Base-by-base conservation (phyloP, 2,113 vertebrate genomes). In the Paratilapia polleni region DNA sequence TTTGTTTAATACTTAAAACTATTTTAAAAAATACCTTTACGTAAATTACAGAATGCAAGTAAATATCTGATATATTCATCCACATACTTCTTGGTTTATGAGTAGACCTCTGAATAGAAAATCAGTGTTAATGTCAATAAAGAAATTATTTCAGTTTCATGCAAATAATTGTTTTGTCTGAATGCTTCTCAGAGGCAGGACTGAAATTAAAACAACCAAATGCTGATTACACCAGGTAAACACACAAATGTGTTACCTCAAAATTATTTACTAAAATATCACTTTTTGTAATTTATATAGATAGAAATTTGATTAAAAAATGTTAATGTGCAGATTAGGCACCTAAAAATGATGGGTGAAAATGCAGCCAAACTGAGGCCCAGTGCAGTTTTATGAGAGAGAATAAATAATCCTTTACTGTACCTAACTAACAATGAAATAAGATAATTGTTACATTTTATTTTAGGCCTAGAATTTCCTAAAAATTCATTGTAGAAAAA, bases 321-420 rank as follows among this genome's bases (percentile, higher is more conserved):
- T 28, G 24, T 2, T 28, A 9, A 56, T 57, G 9, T 85, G 26
- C 36, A 85, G 4, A 61, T 20, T 14, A n/a, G 31, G 57, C 14
- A 78, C 77, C 9, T 57, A 54, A 19, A 91, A 86, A 82, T 56
- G 8, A 43, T 78, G 58, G 56, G 31, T 59, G 28, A 61, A 84
- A 87, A 91, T 83, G 52, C 77, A 89, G 19, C 52, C 88, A 88
- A 84, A 84, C 66, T 87, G 83, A 94, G 94, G 94, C 93, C 94
- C 89, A 87, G 80, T 86, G 80, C 84, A 89, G 82, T 70, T 74
- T 56, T 52, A 85, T 56, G 28, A 77, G 14, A 52, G 24, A 77
- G 34, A 84, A 85, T 58, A 59, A 88, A 91, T 77, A 43, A 70
- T 38, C 43, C 2, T 41, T 70, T 14, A 47, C 52, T 17, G 0